Evolutionary conservation across 2,797 vertebrate genomes (phyloP), one percentile per base, ranked within the genome.

Genomic region (Catostomus latipinnis): DNA sequence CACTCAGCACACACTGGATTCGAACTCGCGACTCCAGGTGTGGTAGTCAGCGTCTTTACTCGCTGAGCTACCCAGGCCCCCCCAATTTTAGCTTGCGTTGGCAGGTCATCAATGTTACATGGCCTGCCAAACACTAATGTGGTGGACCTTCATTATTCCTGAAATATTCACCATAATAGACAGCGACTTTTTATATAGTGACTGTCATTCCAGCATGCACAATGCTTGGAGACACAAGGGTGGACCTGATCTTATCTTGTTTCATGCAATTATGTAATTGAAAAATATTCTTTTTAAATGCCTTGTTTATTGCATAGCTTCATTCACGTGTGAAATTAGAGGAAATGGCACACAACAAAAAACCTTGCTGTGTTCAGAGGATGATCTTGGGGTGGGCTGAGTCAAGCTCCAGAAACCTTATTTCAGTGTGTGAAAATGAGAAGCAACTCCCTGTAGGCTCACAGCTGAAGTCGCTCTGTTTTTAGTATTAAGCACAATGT

Each of bases 371-470:
- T 65, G 50, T 50, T 56, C 56, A 34, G 16, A 18, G 7, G 5
- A 57, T 54, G 43, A 71, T 48, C 49, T 62, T 56, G 14, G 60
- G 46, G 8, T 10, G 16, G 16, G 58, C 76, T 87, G 80, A 86
- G 81, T 85, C 76, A 73, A 34, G 34, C 34, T 34, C 34, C 34
- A 34, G 34, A 34, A 34, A 34, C 34, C 34, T 34, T 34, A 34
- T 34, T 34, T 34, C 34, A 34, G 83, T 85, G 81, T 88, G 87
- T 89, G 90, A 88, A 89, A 92, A 91, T 72, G 46, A 90, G 88
- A 91, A 91, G 84, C 83, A 76, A 78, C 71, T 86, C 82, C 84
- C 81, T 82, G 22, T 61, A 46, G 50, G 43, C 80, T 58, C 71
- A 67, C 65, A 71, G 81, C 71, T 81, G 56, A 77, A 87, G 83